phyloP scores from a whole-genome alignment of 2,113 vertebrate genomes.

The Meleagris gallopavo region DNA sequence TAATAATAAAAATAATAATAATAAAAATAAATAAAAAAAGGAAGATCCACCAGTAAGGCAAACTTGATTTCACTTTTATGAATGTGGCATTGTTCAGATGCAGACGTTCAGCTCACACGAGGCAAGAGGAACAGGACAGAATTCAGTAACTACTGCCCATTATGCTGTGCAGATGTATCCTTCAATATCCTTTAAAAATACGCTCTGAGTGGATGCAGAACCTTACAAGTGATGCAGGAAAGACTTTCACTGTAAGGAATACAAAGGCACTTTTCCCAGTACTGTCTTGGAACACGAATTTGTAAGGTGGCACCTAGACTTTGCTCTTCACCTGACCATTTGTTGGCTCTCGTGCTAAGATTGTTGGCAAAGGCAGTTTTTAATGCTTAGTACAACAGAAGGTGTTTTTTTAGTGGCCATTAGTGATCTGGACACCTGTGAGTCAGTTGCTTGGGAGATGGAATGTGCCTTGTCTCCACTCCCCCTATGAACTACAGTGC shows the following conservation, averaged over 20 bases:
- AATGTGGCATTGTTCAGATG: background rate
- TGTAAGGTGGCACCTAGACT: background rate
- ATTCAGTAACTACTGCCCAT: background rate
- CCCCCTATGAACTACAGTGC: slow-evolving; percentile 16
- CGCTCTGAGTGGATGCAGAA: background rate
- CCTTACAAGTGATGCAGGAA: background rate
- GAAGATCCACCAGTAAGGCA: background rate
- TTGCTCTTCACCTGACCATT: background rate
- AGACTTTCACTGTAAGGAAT: background rate
- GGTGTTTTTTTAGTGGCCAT: background rate
- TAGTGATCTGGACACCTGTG: slow-evolving; percentile 44
- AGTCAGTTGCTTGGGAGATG: slow-evolving; percentile 4
- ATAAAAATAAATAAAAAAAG: background rate
- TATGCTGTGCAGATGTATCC: background rate
- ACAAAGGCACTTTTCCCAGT: background rate
- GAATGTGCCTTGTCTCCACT: slow-evolving; percentile 59
- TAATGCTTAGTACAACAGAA: background rate
- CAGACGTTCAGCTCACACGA: background rate
- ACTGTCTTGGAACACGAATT: fast-evolving
- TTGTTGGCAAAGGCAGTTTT: background rate
- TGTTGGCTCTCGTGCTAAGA: background rate
- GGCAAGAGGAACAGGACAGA: background rate
- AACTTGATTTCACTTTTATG: fast-evolving
- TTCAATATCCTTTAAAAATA: background rate
- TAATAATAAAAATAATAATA: no score